Evolutionary conservation across 1,140 invertebrate genomes (phyloP), one percentile per base, ranked within the genome.

Genomic region (Pollicipes pollicipes): DNA sequence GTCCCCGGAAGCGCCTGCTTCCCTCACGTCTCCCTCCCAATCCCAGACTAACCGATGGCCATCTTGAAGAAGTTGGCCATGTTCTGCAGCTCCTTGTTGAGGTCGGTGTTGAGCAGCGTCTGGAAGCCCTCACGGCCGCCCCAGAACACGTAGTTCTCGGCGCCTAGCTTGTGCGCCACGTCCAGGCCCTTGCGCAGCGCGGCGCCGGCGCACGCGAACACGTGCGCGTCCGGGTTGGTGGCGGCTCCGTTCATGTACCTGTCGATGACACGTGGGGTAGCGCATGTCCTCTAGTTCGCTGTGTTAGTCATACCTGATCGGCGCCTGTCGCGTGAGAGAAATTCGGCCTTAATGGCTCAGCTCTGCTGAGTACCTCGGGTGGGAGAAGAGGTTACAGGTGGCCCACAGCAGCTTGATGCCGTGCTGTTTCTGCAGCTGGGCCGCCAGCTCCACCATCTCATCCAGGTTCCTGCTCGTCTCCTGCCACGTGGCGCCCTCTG

Each of bases 151-250:
- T 85, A 86, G 74, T 84, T 83, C 76, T 86, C 83, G 1, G 85
- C 83, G 71, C 83, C 84, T 3, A 88, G 75, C 74, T 83, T 83
- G 66, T 84, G 83, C 16, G 85, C 83, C n/a, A 85, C 78, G 74
- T 88, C 85, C 66, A 88, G 76, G 32, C 84, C 84, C 76, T 84
- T 84, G 77, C 87, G 87, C 30, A 86, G 82, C 76, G 87, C 85
- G 26, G 84, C 82, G 26, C 82, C 85, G 2, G 84, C 85, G 74
- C 82, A 84, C 4, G 83, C 82, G 73, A 85, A 81, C 0, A 84
- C 82, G 70, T 82, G 78, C 0, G 84, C 82, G 74, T 87, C 84
- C 69, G 82, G 81, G 74, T 82, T 86, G 30, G 85, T 85, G 24
- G 80, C 80, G 0, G 85, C 85, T 32, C 86, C 85, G 73, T 83